phyloP scores from a whole-genome alignment of 23 tunicate genomes.

The Trididemnum miniatum region DNA sequence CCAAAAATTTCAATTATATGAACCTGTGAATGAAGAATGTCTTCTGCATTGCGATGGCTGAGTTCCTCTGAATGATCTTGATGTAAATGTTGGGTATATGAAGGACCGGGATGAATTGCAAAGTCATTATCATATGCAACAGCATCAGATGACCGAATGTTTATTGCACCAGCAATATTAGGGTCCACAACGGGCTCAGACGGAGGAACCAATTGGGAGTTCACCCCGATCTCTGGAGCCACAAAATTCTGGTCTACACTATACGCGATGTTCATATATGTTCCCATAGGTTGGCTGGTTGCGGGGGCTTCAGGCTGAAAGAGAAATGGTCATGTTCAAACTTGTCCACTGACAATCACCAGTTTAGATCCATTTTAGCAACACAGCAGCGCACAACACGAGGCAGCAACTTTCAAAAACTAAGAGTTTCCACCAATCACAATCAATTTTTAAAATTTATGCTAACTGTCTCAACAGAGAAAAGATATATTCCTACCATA shows the following conservation, averaged over 20 bases:
- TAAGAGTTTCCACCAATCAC: too few relatives aligned
- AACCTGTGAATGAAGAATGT: slow-evolving; percentile 28
- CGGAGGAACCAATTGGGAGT: background rate
- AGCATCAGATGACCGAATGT: background rate
- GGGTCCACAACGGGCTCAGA: background rate
- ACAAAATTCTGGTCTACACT: background rate
- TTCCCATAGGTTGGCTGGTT: slow-evolving; percentile 28
- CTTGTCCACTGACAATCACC: too few relatives aligned
- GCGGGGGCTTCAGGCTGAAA: slow-evolving; percentile 5
- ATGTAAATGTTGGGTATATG: background rate
- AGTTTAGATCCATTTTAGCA: too few relatives aligned
- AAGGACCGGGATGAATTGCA: slow-evolving; percentile 9
- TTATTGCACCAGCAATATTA: background rate
- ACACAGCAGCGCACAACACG: too few relatives aligned
- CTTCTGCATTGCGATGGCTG: slow-evolving; percentile 1
- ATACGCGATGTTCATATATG: slow-evolving; percentile 53
- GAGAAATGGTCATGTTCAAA: too few relatives aligned
- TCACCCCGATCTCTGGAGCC: background rate
- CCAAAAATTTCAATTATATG: too few relatives aligned
- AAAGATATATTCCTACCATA: too few relatives aligned
- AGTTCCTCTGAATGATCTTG: background rate
- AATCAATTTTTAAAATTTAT: too few relatives aligned
- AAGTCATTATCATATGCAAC: background rate
- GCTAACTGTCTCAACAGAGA: too few relatives aligned
- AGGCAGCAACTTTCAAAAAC: too few relatives aligned